Percentiles rank a stretch among this genome's conserved stretches.
phyloP scores from a whole-genome alignment of 2,113 vertebrate species.

The Mus pahari region DNA sequence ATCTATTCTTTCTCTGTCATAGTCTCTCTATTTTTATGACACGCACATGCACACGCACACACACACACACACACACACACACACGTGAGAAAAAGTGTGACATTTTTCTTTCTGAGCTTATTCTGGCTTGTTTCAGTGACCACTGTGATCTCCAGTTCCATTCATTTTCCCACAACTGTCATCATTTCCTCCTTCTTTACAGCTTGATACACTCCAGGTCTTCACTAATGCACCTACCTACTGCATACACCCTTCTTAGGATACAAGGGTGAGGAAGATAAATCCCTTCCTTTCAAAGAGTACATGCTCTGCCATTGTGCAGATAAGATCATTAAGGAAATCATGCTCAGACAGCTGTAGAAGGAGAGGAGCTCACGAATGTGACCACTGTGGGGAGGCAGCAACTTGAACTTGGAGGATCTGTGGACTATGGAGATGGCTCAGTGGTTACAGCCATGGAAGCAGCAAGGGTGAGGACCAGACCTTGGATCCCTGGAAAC shows the following conservation, averaged over 20 bases:
- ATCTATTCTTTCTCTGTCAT: not conserved
- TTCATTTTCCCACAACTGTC: not conserved
- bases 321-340: not conserved
- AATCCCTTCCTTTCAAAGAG: not conserved
- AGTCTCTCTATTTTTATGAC: not conserved
- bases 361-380: not conserved
- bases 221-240: not conserved
- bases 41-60: not conserved
- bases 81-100: not conserved
- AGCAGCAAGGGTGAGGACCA: not conserved
- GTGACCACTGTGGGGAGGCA: too few species aligned
- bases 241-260: not conserved
- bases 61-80: not conserved
- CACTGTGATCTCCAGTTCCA: not conserved
- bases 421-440: not conserved
- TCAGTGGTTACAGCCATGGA: not conserved
- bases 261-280: not conserved
- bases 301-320: not conserved
- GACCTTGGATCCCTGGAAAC: not conserved
- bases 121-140: not conserved
- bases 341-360: not conserved
- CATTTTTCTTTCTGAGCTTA: not conserved
- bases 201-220: not conserved
- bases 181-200: not conserved
- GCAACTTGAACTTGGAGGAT: not conserved